Evolutionary conservation across 2,797 vertebrate species (phyloP), one percentile per base, ranked within the genome.

Genomic region (Myotis findleyi): DNA sequence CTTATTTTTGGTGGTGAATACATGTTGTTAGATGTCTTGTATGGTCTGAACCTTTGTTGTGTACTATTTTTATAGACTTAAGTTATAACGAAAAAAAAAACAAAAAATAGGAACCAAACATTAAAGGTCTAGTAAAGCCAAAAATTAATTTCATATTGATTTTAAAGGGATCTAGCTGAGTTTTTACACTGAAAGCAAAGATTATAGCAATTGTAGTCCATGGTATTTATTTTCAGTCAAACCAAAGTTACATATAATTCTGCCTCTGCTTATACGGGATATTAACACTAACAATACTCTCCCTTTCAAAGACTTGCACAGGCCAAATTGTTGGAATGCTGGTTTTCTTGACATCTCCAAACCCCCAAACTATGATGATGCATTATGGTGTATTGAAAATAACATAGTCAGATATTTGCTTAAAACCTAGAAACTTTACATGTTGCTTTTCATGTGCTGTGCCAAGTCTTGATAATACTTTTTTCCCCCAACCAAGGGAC

Each of bases 221-320:
- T 99, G 99, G 99, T 99, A 98, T 99, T 98, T 99, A 99, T 99
- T 99, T 99, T 99, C 99, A 99, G 99, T 99, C 99, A 99, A 99
- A 99, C 99, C 99, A 99, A 99, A 99, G 99, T 99, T 99, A 99
- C 99, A 99, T 99, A 99, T 99, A 99, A 99, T 99, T 99, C 99
- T 99, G 99, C 99, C 99, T 99, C 99, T 99, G 99, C 99, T 99
- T 99, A 99, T 99, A 99, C 98, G 99, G 99, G 99, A 99, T 99
- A 99, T 98, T 98, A 98, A 99, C 99, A 99, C 98, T 99, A 99
- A 99, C 98, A 99, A 98, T 98, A 98, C 98, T 98, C 98, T 99
- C 98, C 98, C 98, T 98, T 98, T 98, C 98, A 98, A 99, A 99
- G 98, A 99, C 98, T 99, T 98, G 98, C 98, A 98, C 98, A 98